Base-by-base conservation (phyloP, 23 tunicate species). In the Oikopleura vanhoeffeni region DNA sequence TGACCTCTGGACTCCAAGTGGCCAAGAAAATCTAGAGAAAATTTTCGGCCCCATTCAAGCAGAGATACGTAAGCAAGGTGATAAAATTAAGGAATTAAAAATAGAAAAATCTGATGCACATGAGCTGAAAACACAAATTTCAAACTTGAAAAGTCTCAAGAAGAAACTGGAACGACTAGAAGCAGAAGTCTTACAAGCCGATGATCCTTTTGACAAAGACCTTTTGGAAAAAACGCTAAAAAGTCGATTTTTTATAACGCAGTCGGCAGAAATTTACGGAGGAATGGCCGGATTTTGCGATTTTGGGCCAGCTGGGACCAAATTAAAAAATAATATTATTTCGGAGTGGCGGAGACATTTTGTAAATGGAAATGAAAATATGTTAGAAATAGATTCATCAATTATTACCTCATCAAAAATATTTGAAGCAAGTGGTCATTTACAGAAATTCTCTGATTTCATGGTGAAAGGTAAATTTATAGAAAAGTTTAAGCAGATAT, bases 281-380 rank as follows among this genome's bases (percentile, higher is more conserved):
- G 98, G 98, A 1, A 95, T 94, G 1, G 91, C 96, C 64, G 98
- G 98, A 35, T 84, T 94, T 75, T 94, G 83, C 84, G 98, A 94
- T 84, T 94, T 90, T 90, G 98, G 98, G 35, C 98, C 98, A 0
- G 98, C 90, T 30, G 98, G 98, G 3, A 90, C 95, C 83, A 94
- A 88, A 95, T 86, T 94, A 35, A 94, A 94, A 58, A 94, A 94
- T 76, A 94, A 94, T 94, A 83, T 86, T 90, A 49, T 13, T 13
- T 24, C 24, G 24, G 64, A 24, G 64, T 49, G 64, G 64, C 64
- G 64, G 64, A 13, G 64, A 49, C 64, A 49, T 8, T 49, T 24
- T 49, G 64, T 49, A 49, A 49, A 49, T 49, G 60, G 60, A 8
- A 49, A 49, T 8, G 18, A 8, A 49, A 49, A 8, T 49, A 18